phyloP scores from a whole-genome alignment of 2,888 invertebrate species.

The Ischnura elegans region DNA sequence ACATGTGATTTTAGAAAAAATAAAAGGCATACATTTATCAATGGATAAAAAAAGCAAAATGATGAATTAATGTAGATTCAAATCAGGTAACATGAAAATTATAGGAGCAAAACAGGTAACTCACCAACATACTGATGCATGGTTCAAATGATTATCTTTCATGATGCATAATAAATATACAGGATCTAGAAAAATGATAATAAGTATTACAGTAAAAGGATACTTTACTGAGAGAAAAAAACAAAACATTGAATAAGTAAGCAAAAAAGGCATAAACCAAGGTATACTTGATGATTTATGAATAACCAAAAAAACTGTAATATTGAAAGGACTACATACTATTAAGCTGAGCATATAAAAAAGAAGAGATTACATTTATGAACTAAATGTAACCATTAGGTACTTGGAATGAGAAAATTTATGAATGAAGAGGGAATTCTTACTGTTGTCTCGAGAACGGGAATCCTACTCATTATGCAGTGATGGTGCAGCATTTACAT shows the following conservation, averaged over 20 bases:
- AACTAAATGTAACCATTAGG: too few species aligned
- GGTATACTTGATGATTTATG: too few species aligned
- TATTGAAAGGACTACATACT: neutral
- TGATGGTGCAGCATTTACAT: too few species aligned
- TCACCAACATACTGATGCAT: neutral
- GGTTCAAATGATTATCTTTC: neutral
- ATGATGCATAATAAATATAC: neutral
- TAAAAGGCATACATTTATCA: neutral
- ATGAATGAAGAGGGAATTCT: too few species aligned
- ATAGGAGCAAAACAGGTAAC: neutral
- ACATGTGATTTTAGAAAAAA: too few species aligned
- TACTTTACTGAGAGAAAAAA: neutral
- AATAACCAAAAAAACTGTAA: neutral
- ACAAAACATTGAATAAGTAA: neutral
- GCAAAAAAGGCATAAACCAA: neutral
- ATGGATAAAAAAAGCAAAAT: neutral
- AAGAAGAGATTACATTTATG: too few species aligned
- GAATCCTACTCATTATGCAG: too few species aligned
- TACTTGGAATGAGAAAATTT: too few species aligned
- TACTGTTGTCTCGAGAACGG: too few species aligned
- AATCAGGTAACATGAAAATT: neutral
- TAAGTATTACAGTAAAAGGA: neutral
- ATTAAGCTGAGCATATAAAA: too few species aligned
- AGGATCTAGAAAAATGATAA: conserved; percentile 36
- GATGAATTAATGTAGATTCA: neutral